These are phyloP conservation scores for Prosapia bicincta DNA, from an alignment of 2,888 invertebrate species.

Conservation along the genomic window DNA sequence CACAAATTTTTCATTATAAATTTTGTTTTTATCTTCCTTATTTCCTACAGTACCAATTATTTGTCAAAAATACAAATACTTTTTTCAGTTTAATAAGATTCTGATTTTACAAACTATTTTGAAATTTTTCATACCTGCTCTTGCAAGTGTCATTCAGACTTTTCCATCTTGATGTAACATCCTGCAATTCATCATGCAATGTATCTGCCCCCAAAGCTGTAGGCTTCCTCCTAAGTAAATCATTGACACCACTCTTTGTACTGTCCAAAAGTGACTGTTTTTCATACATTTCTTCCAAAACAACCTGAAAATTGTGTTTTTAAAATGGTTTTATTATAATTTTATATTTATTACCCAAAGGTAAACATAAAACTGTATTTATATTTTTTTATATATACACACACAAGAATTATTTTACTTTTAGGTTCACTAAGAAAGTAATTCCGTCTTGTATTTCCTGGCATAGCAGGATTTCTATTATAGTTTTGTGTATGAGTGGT, in stretches of 20 bases:
- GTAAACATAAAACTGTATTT: background rate
- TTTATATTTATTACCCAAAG: background rate
- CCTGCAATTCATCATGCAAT: conserved; percentile 79
- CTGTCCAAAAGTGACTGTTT: conserved; percentile 88
- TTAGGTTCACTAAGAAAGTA: too few species aligned
- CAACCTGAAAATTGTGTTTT: conserved; percentile 45
- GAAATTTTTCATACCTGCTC: conserved; percentile 55
- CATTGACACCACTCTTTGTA: conserved; percentile 83
- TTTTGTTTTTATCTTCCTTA: too few species aligned
- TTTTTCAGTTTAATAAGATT: too few species aligned
- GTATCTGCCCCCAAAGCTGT: conserved; percentile 79
- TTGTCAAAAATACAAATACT: too few species aligned
- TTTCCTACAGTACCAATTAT: too few species aligned
- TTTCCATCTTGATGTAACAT: conserved; percentile 80
- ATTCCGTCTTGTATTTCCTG: too few species aligned
- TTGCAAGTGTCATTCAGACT: conserved; percentile 81
- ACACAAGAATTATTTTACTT: too few species aligned
- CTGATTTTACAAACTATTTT: too few species aligned
- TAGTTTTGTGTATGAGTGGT: too few species aligned
- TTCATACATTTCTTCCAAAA: conserved; percentile 89
- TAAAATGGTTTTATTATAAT: background rate
- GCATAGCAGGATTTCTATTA: too few species aligned
- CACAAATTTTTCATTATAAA: too few species aligned
- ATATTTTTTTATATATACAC: too few species aligned
- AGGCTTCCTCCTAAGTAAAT: conserved; percentile 79